phyloP scores from a whole-genome alignment of 2,113 vertebrate genomes.

The Sinocyclocheilus anshuiensis region DNA sequence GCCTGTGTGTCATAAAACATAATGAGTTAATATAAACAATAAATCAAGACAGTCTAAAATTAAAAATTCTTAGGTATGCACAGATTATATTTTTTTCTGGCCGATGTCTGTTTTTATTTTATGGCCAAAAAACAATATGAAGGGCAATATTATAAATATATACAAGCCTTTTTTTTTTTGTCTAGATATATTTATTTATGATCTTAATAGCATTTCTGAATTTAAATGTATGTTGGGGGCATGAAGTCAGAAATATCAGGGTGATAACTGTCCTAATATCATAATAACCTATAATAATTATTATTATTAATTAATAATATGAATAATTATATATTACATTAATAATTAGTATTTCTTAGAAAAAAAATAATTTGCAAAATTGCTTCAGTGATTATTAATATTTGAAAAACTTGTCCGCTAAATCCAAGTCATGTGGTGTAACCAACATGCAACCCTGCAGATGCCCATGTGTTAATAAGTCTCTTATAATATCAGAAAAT shows the following conservation, averaged over 20 bases:
- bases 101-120: background rate
- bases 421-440: background rate
- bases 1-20: background rate
- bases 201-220: background rate
- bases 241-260: background rate
- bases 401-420: background rate
- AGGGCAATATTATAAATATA: background rate
- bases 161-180: too few relatives aligned
- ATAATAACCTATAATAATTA: background rate
- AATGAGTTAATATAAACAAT: background rate
- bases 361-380: too few relatives aligned
- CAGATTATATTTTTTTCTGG: background rate
- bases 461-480: background rate
- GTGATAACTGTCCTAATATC: background rate
- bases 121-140: background rate
- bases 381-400: too few relatives aligned
- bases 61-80: background rate
- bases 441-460: background rate
- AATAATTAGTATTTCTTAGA: background rate
- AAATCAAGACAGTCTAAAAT: background rate
- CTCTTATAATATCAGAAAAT: background rate
- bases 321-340: too few relatives aligned
- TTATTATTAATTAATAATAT: background rate
- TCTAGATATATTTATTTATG: too few relatives aligned
- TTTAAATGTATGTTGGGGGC: background rate